Percentiles rank a stretch among this genome's conserved stretches.
phyloP scores from a whole-genome alignment of 2,888 invertebrate genomes.

The Callimorpha dominula region DNA sequence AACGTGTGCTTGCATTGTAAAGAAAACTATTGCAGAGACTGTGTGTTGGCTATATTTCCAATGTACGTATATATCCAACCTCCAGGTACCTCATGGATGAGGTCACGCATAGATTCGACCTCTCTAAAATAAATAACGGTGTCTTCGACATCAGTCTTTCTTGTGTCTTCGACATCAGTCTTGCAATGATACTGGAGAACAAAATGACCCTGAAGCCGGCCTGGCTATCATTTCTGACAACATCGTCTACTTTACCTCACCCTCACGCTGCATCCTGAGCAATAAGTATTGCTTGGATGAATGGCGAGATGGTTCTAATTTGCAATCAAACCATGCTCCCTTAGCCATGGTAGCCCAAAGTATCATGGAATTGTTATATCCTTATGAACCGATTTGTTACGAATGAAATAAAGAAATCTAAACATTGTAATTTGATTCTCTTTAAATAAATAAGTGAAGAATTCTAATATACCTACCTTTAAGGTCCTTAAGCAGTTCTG shows the following conservation, averaged over 20 bases:
- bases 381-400: not conserved
- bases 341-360: not conserved
- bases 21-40: not conserved
- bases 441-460: not conserved
- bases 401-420: not conserved
- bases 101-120: not conserved
- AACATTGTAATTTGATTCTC: too few relatives aligned
- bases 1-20: not conserved
- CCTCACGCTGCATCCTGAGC: too few relatives aligned
- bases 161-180: not conserved
- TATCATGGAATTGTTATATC: not conserved
- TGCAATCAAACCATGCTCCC: not conserved
- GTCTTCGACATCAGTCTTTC: not conserved
- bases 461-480: conserved; percentile 62
- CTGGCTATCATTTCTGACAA: not conserved
- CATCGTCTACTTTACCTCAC: not conserved
- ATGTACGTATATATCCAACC: too few relatives aligned
- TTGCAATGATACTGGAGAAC: not conserved
- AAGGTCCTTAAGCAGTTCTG: conserved; percentile 73
- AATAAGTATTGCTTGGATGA: too few relatives aligned
- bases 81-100: not conserved
- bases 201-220: not conserved
- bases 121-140: not conserved
- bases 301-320: too few relatives aligned
- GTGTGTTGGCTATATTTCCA: too few relatives aligned